Conservation (phyloP, 1,140 invertebrate species). For the Coelopa frigida region DNA sequence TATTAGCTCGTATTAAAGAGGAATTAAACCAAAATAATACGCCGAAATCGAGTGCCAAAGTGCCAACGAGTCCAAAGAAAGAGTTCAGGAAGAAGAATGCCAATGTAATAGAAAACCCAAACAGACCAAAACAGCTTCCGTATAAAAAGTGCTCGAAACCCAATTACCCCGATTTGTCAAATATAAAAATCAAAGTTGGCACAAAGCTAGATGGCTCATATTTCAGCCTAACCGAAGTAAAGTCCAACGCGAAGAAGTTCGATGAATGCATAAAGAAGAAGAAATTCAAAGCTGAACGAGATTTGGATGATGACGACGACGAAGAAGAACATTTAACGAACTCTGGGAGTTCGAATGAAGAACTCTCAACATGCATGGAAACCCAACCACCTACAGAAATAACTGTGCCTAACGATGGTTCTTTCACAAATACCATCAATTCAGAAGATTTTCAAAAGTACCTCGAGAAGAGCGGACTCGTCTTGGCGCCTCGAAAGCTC, state of each 20-base stretch:
- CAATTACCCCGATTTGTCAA: slow-evolving; percentile 42
- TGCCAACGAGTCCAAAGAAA: slow-evolving; percentile 10
- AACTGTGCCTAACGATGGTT: slow-evolving; percentile 18
- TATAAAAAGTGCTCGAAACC: slow-evolving; percentile 40
- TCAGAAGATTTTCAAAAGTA: slow-evolving; percentile 42
- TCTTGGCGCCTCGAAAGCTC: slow-evolving; percentile 25
- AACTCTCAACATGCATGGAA: too few species aligned
- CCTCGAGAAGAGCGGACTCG: slow-evolving; percentile 35
- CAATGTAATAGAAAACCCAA: slow-evolving; percentile 5
- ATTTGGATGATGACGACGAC: slow-evolving; percentile 40
- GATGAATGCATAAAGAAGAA: slow-evolving; percentile 41
- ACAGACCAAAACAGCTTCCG: slow-evolving; percentile 13
- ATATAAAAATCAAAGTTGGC: slow-evolving; percentile 39
- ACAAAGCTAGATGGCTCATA: slow-evolving; percentile 23
- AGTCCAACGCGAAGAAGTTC: slow-evolving; percentile 41
- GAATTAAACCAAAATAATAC: slow-evolving; percentile 19
- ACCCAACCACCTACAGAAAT: too few species aligned
- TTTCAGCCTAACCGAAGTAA: slow-evolving; percentile 37
- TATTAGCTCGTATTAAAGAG: slow-evolving; percentile 34
- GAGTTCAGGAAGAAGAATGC: slow-evolving; percentile 18
- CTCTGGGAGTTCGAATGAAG: too few species aligned
- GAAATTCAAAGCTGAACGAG: slow-evolving; percentile 34
- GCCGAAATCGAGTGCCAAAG: slow-evolving; percentile 1
- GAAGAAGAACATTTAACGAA: slow-evolving; percentile 37
- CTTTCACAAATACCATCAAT: slow-evolving; percentile 41